Evolutionary conservation across 2,888 invertebrate genomes (phyloP).

Genomic region (Peribatodes rhomboidaria): DNA sequence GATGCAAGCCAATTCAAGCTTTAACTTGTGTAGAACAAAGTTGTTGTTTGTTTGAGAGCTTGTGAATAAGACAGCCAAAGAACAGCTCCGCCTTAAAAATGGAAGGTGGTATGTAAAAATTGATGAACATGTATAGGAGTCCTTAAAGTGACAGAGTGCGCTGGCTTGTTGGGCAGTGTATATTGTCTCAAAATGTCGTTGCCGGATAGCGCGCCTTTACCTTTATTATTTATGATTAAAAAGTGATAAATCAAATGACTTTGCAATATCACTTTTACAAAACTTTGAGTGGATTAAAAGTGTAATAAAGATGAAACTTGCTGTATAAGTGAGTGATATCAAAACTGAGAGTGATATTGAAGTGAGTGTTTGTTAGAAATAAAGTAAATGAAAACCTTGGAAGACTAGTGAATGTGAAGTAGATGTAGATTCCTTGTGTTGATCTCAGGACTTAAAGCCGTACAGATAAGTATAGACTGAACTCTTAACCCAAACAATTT

Average conservation of each 20-base stretch:
- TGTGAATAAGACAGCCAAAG: conserved; percentile 68
- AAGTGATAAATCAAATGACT: conserved; percentile 86
- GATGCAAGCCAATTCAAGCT: conserved; percentile 43
- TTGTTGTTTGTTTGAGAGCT: conserved; percentile 44
- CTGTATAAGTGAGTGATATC: conserved; percentile 13
- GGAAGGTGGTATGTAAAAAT: conserved; percentile 87
- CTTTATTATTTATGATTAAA: conserved; percentile 83
- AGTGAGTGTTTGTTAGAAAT: conserved; percentile 8
- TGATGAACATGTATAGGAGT: conserved; percentile 87
- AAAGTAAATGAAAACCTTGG: conserved; percentile 14
- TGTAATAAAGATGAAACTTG: conserved; percentile 26
- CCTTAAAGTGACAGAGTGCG: conserved; percentile 86
- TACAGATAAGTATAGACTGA: conserved; percentile 30
- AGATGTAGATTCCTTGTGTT: conserved; percentile 15
- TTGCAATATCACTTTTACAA: conserved; percentile 70
- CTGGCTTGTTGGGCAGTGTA: conserved; percentile 85
- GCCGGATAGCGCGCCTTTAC: conserved; percentile 72
- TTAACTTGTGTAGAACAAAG: conserved; percentile 5
- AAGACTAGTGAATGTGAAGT: conserved; percentile 24
- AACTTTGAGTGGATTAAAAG: conserved; percentile 51
- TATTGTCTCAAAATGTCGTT: conserved; percentile 85
- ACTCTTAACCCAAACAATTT: background rate
- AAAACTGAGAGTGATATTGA: conserved; percentile 23
- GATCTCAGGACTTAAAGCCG: conserved; percentile 1
- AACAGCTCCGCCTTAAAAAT: conserved; percentile 87